Conservation (phyloP, 2,797 vertebrate species). For the Limosa lapponica region DNA sequence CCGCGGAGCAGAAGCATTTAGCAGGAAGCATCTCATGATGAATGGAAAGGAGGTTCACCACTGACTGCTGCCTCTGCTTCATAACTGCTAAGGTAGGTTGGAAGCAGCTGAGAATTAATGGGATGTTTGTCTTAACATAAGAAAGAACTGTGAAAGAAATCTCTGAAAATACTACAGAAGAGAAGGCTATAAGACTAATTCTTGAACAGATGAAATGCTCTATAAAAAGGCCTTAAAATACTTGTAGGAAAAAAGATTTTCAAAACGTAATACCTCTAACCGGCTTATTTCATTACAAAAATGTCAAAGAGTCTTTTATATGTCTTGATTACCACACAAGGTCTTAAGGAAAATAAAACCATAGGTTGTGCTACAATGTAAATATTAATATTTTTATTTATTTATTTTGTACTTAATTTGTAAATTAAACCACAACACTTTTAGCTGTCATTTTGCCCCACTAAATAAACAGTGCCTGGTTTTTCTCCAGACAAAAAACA, state of each 20-base stretch:
- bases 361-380: neutral
- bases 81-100: neutral
- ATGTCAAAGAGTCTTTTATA: neutral
- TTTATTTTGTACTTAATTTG: neutral
- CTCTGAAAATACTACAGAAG: neutral
- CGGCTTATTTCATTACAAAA: neutral
- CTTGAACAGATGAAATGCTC: neutral
- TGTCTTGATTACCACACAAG: neutral
- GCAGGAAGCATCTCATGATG: neutral
- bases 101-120: neutral
- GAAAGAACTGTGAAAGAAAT: neutral
- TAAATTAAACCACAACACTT: neutral
- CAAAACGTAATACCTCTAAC: neutral
- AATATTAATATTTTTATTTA: neutral
- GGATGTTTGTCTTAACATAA: neutral
- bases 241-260: neutral
- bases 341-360: neutral
- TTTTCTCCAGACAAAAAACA: neutral
- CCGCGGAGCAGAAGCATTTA: neutral
- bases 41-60: neutral
- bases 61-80: neutral
- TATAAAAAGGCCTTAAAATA: neutral
- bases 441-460: neutral
- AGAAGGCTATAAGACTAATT: neutral
- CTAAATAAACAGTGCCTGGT: neutral